Evolutionary conservation across 2,113 vertebrate genomes (phyloP), one percentile per base, ranked within the genome.

Genomic region (Lethenteron reissneri): DNA sequence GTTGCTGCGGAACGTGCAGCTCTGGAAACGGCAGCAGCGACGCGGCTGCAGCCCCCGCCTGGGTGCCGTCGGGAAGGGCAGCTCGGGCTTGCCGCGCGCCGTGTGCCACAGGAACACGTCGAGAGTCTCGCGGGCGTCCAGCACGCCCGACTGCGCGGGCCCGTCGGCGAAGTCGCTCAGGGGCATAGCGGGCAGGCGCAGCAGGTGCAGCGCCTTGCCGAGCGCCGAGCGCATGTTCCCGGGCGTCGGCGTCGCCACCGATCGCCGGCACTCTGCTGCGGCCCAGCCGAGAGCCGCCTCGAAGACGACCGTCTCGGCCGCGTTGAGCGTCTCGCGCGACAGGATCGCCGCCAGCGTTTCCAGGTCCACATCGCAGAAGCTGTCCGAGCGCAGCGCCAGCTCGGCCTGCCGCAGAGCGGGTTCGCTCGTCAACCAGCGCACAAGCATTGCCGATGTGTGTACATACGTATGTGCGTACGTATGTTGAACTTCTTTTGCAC

Each of bases 41-140:
- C 92, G 91, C 0, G 90, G 85, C 2, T 77, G 76, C 0, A 97
- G 80, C 57, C 94, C 94, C 76, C 82, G 80, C 73, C 92, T 79
- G n/a, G 86, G 80, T 0, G 77, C 76, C 75, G 88, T 77, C 0
- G 94, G 92, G 73, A 92, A 99, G 74, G 85, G 88, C 58, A 95
- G 79, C 4, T 79, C 74, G 2, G 94, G 94, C 80, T 97, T 99
- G 12, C 87, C 89, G 9, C 85, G 83, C 0, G 94, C 94, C 0
- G 94, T 99, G 82, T 89, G 95, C 94, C 94, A 99, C 13, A 99
- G 81, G 81, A 99, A 99, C 72, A 99, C 82, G 71, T 82, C 84
- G 76, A 85, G 88, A 1, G 89, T 92, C 82, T 99, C 92, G 77
- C 95, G 87, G n/a, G 94, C 86, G 1, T 92, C 94, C 76, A 99